phyloP scores from a whole-genome alignment of 53 echinoderm and acorn worm species.

The Apostichopus leukothele region DNA sequence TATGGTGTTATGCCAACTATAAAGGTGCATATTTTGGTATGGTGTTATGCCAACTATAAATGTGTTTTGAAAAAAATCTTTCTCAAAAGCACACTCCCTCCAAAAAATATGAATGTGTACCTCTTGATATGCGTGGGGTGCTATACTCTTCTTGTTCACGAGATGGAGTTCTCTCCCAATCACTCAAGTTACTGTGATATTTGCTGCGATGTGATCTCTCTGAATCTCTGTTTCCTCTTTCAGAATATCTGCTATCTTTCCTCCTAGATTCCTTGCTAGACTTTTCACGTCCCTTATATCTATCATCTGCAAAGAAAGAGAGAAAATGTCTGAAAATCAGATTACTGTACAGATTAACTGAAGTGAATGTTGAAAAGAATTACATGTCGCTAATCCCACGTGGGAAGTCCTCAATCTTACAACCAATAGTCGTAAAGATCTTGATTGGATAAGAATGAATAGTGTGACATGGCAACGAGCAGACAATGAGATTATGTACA shows the following conservation, averaged over 20 bases:
- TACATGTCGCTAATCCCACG: too few species aligned
- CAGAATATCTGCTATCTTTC: constrained; percentile 59
- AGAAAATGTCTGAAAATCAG: neutral
- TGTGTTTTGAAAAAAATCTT: too few species aligned
- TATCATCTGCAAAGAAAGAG: constrained; percentile 18
- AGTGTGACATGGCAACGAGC: too few species aligned
- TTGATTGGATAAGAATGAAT: too few species aligned
- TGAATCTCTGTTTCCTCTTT: constrained; percentile 54
- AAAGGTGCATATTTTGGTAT: too few species aligned
- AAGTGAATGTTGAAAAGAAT: too few species aligned
- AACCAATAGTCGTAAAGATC: too few species aligned
- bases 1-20: too few species aligned
- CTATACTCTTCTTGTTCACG: constrained; percentile 63
- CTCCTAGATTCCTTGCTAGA: constrained; percentile 42
- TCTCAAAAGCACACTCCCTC: too few species aligned
- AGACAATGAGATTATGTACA: too few species aligned
- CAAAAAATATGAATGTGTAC: constrained; percentile 21
- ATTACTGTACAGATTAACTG: neutral
- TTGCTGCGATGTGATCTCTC: constrained; percentile 59
- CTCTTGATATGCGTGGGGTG: constrained; percentile 90
- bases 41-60: too few species aligned
- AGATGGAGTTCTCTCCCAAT: constrained; percentile 77
- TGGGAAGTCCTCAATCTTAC: too few species aligned
- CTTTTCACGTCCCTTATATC: constrained; percentile 40
- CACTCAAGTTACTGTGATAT: constrained; percentile 67